Percentiles rank a stretch among this genome's conserved stretches.
Evolutionary conservation across 2,888 invertebrate species (phyloP).

Genomic region (Hirudinaria manillensis): DNA sequence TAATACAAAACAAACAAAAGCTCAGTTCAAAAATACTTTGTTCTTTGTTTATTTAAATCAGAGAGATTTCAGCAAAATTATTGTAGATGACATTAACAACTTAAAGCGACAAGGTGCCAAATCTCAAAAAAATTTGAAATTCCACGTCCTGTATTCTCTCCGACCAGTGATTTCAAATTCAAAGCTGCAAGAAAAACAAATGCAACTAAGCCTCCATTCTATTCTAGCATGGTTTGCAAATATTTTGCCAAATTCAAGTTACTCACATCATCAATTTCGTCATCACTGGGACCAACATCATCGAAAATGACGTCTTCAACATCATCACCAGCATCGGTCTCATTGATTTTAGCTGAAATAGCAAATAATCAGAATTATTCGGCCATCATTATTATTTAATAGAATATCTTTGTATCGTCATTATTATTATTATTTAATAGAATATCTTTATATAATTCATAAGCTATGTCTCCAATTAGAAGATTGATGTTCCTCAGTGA

Average conservation of each 20-base stretch:
- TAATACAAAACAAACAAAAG: too few species aligned
- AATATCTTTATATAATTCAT: background rate
- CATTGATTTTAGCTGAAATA: conserved; percentile 72
- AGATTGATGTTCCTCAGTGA: background rate
- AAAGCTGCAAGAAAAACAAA: too few species aligned
- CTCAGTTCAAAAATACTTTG: too few species aligned
- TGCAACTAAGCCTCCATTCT: too few species aligned
- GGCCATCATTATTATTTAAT: background rate
- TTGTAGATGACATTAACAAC: too few species aligned
- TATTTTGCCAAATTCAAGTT: background rate
- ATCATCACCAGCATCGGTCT: conserved; percentile 85
- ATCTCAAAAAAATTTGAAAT: too few species aligned
- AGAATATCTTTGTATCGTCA: background rate
- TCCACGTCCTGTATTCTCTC: too few species aligned
- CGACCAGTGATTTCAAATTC: too few species aligned
- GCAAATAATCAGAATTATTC: conserved; percentile 4
- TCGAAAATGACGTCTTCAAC: conserved; percentile 94
- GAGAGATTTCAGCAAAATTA: too few species aligned
- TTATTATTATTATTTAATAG: conserved; percentile 17
- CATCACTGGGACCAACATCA: conserved; percentile 67
- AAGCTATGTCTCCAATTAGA: background rate
- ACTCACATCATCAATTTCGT: conserved; percentile 52
- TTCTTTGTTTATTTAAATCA: too few species aligned
- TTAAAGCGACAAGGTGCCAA: too few species aligned
- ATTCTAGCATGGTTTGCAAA: too few species aligned